Evolutionary conservation across 2,888 invertebrate genomes (phyloP).

Genomic region (Phlogophora meticulosa): DNA sequence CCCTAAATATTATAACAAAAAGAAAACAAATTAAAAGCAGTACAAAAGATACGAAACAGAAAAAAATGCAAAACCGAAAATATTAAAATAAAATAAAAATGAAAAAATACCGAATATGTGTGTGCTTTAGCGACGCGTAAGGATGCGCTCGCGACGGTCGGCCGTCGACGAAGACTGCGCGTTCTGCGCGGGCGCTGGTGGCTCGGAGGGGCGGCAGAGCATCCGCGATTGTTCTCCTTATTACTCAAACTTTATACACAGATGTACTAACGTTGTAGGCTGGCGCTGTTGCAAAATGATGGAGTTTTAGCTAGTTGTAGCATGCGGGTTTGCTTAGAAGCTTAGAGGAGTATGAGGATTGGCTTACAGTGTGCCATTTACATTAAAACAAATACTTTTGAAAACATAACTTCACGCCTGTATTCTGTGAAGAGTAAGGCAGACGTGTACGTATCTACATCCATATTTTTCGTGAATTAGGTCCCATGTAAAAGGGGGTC

Average conservation of each 20-base stretch:
- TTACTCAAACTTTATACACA: conserved; percentile 72
- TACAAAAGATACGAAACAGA: conserved; percentile 42
- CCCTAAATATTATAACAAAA: conserved; percentile 11
- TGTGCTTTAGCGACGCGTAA: conserved; percentile 68
- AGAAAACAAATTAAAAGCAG: conserved; percentile 60
- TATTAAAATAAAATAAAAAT: conserved; percentile 52
- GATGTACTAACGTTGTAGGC: conserved; percentile 58
- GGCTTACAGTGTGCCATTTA: not conserved
- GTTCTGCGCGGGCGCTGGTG: conserved; percentile 64
- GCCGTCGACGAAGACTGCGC: conserved; percentile 76
- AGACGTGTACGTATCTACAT: too few relatives aligned
- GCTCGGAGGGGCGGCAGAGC: conserved; percentile 65
- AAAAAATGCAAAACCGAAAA: conserved; percentile 40
- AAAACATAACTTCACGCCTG: too few relatives aligned
- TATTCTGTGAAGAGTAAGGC: too few relatives aligned
- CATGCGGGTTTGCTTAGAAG: conserved; percentile 31
- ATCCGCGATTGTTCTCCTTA: conserved; percentile 67
- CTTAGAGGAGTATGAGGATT: not conserved
- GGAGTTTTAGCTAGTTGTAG: conserved; percentile 38
- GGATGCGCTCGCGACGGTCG: conserved; percentile 78
- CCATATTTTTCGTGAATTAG: too few relatives aligned
- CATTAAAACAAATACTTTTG: too few relatives aligned
- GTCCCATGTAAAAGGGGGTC: too few relatives aligned
- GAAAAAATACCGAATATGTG: conserved; percentile 68
- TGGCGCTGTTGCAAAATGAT: conserved; percentile 66